Base-by-base conservation (phyloP, 2,797 vertebrate species). In the Tiaroga cobitis region DNA sequence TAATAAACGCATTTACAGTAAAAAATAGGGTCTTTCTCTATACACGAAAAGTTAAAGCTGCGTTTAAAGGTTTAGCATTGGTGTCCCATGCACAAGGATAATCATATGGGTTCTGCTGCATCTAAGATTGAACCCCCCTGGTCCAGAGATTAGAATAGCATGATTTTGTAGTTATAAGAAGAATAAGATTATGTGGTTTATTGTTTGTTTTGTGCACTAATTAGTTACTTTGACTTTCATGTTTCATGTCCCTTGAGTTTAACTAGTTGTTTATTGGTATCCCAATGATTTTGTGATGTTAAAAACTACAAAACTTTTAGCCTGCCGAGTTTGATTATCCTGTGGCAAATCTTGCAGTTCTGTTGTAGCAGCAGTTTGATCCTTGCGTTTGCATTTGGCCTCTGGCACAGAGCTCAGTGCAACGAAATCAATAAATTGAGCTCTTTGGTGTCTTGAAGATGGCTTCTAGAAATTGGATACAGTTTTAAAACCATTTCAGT, bases 391-490 rank as follows among this genome's bases (percentile, higher is more conserved):
- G 5, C 10, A 10, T 63, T 78, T 34, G 77, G 83, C 83, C 68
- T 65, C 41, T 8, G 10, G 68, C 29, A 29, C 41, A 46, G 13
- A 29, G 19, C 67, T 61, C 61, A 76, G 32, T 32, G 76, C 75
- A 37, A 41, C 13, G 19, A 7, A 80, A 80, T 80, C 83, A 54
- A 85, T 85, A 80, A 80, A 85, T 80, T 85, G 83, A 85, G 54
- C 78, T 68, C 29, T 51, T 72, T 73, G 83, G 39, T 46, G 68
- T 79, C 76, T 63, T 80, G 41, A 29, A 84, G 39, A 46, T 56
- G 54, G 54, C 77, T 63, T 72, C 19, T 16, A 72, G 68, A 73
- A 80, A 80, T 69, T 69, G 34, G 74, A 84, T 39, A 67, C 34
- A n/a, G 34, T 56, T 69, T 75, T 18, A 74, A 61, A 72, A 49